Evolutionary conservation across 2,797 vertebrate genomes (phyloP).

Genomic region (Enteromius anoplus): DNA sequence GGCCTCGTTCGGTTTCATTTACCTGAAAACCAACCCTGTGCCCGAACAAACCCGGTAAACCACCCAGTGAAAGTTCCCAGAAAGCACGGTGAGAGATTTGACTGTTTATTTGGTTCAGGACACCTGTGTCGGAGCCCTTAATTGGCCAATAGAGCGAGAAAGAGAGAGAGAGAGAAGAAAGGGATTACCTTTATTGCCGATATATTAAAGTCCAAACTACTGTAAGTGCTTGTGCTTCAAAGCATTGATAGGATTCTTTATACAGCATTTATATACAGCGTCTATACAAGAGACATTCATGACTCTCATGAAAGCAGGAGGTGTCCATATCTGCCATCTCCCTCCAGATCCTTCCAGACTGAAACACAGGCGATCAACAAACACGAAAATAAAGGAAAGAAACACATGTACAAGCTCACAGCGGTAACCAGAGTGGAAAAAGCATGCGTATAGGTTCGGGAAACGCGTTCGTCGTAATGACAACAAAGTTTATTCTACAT

Average conservation of each 20-base stretch:
- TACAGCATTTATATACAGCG: conserved; percentile 87
- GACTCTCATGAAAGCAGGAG: conserved; percentile 70
- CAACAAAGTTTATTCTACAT: conserved; percentile 78
- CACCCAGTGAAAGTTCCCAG: conserved; percentile 20
- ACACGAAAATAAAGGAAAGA: conserved; percentile 42
- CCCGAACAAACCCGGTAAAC: conserved; percentile 4
- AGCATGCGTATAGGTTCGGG: conserved; percentile 78
- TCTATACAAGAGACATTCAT: conserved; percentile 84
- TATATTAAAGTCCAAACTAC: conserved; percentile 79
- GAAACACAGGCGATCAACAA: conserved; percentile 46
- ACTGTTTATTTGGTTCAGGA: conserved; percentile 45
- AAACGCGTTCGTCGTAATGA: conserved; percentile 73
- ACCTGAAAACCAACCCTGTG: conserved; percentile 9
- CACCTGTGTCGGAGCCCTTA: conserved; percentile 31
- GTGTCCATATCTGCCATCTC: conserved; percentile 62
- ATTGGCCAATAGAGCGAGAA: conserved; percentile 8
- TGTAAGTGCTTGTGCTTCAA: conserved; percentile 80
- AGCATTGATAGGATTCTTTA: conserved; percentile 78
- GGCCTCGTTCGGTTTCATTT: background rate
- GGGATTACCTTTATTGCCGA: conserved; percentile 76
- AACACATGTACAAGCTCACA: conserved; percentile 58
- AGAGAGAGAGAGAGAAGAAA: conserved; percentile 37
- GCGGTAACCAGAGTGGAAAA: conserved; percentile 53
- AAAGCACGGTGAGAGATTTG: conserved; percentile 23
- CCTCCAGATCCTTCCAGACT: conserved; percentile 65